Conservation (phyloP, 53 echinoderm and acorn worm species). For the Stichopus horrens region DNA sequence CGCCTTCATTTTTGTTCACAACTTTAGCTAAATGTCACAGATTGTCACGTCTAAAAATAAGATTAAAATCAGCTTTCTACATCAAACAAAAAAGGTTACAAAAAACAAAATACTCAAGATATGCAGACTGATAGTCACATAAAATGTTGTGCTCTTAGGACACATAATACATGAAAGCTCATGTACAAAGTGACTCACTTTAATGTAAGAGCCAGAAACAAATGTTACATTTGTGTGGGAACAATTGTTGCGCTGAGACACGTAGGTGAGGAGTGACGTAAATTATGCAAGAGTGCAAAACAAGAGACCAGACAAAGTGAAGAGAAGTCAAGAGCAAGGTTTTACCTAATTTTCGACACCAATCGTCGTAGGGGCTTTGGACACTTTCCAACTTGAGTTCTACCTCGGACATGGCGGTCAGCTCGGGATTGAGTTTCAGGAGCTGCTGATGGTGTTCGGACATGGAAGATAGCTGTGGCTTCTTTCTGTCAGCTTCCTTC, state of each 20-base stretch:
- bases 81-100: no score
- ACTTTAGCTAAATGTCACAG: no score
- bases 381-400: conserved; percentile 92
- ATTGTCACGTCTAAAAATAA: no score
- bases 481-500: conserved; percentile 84
- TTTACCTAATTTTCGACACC: conserved; percentile 90
- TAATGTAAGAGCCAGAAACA: conserved; percentile 72
- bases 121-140: not conserved
- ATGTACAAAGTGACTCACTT: no score
- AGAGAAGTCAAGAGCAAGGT: not conserved
- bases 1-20: no score
- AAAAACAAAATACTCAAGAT: not conserved
- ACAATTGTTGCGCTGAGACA: no score
- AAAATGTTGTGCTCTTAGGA: no score
- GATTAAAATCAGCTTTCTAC: not conserved
- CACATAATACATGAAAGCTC: no score
- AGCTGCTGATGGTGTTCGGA: conserved; percentile 73
- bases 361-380: conserved; percentile 79
- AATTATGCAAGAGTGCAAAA: no score
- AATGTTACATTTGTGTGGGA: not conserved
- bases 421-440: conserved; percentile 76
- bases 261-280: no score
- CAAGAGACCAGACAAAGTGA: no score
- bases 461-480: conserved; percentile 70
- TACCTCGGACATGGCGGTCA: conserved; percentile 93